Base-by-base conservation (phyloP, 92 coral and sea anemone species). In the Parazoanthus atlanticus region DNA sequence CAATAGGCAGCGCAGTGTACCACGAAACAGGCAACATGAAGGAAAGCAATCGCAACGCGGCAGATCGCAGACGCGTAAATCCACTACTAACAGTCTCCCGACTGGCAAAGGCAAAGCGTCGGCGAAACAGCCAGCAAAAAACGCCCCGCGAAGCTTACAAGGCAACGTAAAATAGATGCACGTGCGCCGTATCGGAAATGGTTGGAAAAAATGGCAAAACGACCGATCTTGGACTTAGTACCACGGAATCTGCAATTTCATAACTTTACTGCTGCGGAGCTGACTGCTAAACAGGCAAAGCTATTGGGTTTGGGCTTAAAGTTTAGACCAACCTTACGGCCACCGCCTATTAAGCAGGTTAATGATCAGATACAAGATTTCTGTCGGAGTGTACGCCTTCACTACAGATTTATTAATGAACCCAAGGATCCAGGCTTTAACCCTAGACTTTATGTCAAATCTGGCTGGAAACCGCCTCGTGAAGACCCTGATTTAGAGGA, bases 391-490 rank as follows among this genome's bases (percentile, higher is more conserved):
- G 81, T 76, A 76, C 81, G 81, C 29, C 81, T 76, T 41, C 58
- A 76, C 54, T 76, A 47, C 21, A 78, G 64, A 36, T 78, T 78
- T 47, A 28, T 30, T 13, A 78, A 78, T 46, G 82, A 78, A 41
- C 82, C 82, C 0, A 25, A 8, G 82, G 82, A 47, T 78, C 82
- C 82, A 46, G 64, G 32, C 32, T 78, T 78, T 43, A 78, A 78
- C 31, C 81, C 81, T 38, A 76, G 54, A 76, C 80, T 69, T 12
- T 29, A 71, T 71, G 76, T 71, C 61, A 76, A n/a, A 21, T 76
- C 80, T 76, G 80, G 54, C 80, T 78, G 82, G 82, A 78, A 78
- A 15, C 82, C 82, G 6, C 82, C 82, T 78, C 21, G 66, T 23
- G 82, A 78, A 46, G 34, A 78, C 32, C 82, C 82, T 25, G 58